Conservation (phyloP, 1,140 invertebrate genomes). For the Drosophila seguyi region DNA sequence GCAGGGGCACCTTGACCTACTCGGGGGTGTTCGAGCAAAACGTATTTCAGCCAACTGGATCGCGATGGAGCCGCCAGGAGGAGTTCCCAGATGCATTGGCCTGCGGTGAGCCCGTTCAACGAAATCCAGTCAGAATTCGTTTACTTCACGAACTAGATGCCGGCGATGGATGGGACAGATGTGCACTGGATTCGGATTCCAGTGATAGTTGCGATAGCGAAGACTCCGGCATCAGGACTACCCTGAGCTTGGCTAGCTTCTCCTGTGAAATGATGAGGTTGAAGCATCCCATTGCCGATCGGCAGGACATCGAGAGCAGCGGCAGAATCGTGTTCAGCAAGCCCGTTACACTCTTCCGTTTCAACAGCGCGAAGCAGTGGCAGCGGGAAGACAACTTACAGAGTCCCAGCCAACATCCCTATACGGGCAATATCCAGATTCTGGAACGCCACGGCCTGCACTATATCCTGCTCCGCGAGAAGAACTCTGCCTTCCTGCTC, state of each 20-base stretch:
- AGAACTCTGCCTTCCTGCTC: conserved; percentile 18
- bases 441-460: conserved; percentile 9
- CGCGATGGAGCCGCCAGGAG: too few relatives aligned
- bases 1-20: not conserved
- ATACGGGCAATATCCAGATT: conserved; percentile 39
- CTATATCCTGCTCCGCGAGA: conserved; percentile 47
- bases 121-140: not conserved
- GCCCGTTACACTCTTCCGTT: conserved; percentile 16
- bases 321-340: conserved; percentile 30
- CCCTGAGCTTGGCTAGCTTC: not conserved
- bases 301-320: conserved; percentile 1
- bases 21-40: conserved; percentile 4
- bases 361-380: conserved; percentile 32
- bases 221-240: conserved; percentile 3
- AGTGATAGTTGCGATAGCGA: conserved; percentile 29
- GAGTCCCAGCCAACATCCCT: not conserved
- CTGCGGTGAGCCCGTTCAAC: conserved; percentile 3
- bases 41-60: not conserved
- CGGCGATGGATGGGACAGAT: conserved; percentile 9
- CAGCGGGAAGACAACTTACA: conserved; percentile 15
- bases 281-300: not conserved
- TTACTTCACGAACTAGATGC: conserved; percentile 3
- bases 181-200: conserved; percentile 5
- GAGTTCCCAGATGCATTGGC: not conserved
- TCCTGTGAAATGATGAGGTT: not conserved